Base-by-base conservation (phyloP, 2,888 invertebrate species). In the Epinotia demarniana region DNA sequence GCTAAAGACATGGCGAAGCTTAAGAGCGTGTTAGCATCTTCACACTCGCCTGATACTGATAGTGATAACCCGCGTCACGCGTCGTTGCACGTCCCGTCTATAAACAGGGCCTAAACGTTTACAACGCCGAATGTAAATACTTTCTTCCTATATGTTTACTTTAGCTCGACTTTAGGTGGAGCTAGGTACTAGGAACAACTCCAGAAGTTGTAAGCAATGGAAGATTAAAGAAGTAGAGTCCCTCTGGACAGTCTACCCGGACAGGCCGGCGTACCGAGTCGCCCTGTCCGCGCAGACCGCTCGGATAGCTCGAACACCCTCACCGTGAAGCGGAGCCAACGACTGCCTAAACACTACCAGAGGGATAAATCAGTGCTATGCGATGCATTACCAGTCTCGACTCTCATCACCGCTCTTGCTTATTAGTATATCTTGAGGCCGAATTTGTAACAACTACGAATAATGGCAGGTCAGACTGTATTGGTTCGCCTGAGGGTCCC, bases 221-320 rank as follows among this genome's bases (percentile, higher is more conserved):
- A 53, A 64, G 64, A 64, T 23, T 6, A 33, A 72, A 61, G 66
- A 68, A 74, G 68, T 68, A 69, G 43, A 76, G 77, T 74, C 80
- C 86, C 82, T 87, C 84, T 80, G 87, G 86, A 91, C 92, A 92
- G 92, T 92, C 92, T 92, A 92, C 90, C 90, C 91, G 91, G 90
- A 92, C 92, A 92, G 92, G 91, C 91, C 90, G 90, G 86, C 82
- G 79, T 87, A 77, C 68, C 78, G 55, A 64, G 83, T 88, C 90
- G 90, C 85, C 87, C 89, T 88, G 85, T 74, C 82, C 86, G 85
- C 87, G 79, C 81, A 92, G 89, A 80, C 88, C 81, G 89, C 85
- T 85, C 85, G 80, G 85, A 85, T 83, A 79, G 81, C 80, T 73
- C 62, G 55, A 68, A 61, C 13, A 11, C 27, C 67, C n/a, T 62